Percentiles rank a stretch among this genome's conserved stretches.
phyloP scores from a whole-genome alignment of 2,888 invertebrate genomes.

The Drosophila mimetica region DNA sequence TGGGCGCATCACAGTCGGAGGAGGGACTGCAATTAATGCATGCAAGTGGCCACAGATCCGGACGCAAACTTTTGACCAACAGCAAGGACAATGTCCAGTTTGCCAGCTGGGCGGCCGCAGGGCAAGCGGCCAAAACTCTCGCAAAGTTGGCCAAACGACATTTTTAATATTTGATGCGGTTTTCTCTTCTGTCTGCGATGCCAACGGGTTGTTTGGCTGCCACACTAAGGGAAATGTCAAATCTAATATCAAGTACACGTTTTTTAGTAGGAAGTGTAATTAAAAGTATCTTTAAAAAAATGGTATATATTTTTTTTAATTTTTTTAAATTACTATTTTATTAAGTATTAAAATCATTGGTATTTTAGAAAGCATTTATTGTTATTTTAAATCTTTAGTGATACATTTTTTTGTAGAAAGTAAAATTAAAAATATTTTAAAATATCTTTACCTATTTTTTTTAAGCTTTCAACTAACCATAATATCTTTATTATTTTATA shows the following conservation, averaged over 20 bases:
- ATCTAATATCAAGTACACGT: background rate
- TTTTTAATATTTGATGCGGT: constrained; percentile 41
- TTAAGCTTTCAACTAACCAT: too few species aligned
- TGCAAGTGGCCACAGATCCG: constrained; percentile 10
- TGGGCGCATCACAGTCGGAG: background rate
- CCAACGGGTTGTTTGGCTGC: background rate
- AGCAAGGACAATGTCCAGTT: constrained; percentile 11
- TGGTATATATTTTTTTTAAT: background rate
- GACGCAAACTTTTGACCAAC: constrained; percentile 2
- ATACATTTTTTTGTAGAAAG: too few species aligned
- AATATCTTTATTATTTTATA: too few species aligned
- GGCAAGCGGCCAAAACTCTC: constrained; percentile 10
- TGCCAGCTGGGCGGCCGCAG: background rate
- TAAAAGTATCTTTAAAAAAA: too few species aligned
- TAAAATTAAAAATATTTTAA: too few species aligned
- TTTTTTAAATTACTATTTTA: background rate
- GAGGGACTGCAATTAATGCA: constrained; percentile 29
- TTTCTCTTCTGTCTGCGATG: constrained; percentile 2
- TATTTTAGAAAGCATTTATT: too few species aligned
- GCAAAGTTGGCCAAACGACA: constrained; percentile 31
- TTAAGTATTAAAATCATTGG: too few species aligned
- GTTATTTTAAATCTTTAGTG: too few species aligned
- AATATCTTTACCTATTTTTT: too few species aligned
- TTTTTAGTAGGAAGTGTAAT: background rate
- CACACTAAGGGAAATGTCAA: background rate